A percentile compares a stretch with the other conserved stretches of the same genome.
Conservation (phyloP, 2,888 invertebrate species). For the Ectobius pallidus region DNA sequence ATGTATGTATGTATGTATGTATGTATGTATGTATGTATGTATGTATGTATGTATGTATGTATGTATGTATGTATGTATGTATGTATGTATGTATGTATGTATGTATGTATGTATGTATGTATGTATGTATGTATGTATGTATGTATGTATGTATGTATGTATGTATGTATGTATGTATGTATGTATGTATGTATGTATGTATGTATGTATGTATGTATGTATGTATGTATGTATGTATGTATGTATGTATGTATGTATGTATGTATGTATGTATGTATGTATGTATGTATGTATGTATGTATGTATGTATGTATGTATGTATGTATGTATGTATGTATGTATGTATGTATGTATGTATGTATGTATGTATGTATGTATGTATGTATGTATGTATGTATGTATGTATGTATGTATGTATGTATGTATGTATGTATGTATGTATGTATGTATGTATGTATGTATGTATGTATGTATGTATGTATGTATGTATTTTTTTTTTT, state of each 20-base stretch:
- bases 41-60: not conserved
- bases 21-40: not conserved
- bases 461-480: not conserved
- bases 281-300: conserved; percentile 2
- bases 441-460: not conserved
- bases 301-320: not conserved
- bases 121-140: conserved; percentile 21
- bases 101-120: conserved; percentile 14
- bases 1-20: too few relatives aligned
- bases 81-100: conserved; percentile 14
- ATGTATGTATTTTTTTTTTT: too few relatives aligned
- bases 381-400: not conserved
- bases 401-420: not conserved
- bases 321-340: not conserved
- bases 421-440: conserved; percentile 2
- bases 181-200: too few relatives aligned
- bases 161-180: too few relatives aligned
- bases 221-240: not conserved
- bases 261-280: conserved; percentile 13
- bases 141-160: conserved; percentile 21
- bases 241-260: not conserved
- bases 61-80: not conserved
- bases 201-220: conserved; percentile 16
- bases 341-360: not conserved
- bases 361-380: not conserved